phyloP scores from a whole-genome alignment of 92 coral and sea anemone species.

The Paragorgia papillata region DNA sequence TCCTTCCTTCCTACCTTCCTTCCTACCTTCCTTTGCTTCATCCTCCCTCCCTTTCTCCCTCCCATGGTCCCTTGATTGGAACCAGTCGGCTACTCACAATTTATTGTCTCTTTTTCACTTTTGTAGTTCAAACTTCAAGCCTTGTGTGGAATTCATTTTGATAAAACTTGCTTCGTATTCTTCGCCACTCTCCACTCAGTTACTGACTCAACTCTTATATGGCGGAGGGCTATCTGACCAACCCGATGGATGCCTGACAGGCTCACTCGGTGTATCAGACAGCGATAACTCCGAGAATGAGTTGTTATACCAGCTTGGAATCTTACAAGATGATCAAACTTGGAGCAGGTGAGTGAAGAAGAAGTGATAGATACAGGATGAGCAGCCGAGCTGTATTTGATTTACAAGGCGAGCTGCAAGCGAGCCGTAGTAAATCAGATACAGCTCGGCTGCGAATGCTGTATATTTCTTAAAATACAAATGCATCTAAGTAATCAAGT shows the following conservation, averaged over 20 bases:
- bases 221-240: conserved; percentile 38
- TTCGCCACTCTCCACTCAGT: conserved; percentile 67
- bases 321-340: conserved; percentile 61
- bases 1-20: too few relatives aligned
- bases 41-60: too few relatives aligned
- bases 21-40: too few relatives aligned
- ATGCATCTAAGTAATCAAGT: too few relatives aligned
- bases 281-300: conserved; percentile 62
- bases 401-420: too few relatives aligned
- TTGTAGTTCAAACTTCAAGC: conserved; percentile 64
- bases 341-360: conserved; percentile 50
- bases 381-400: too few relatives aligned
- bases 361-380: background rate
- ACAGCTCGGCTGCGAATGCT: too few relatives aligned
- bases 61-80: too few relatives aligned
- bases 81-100: too few relatives aligned
- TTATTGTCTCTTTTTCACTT: background rate
- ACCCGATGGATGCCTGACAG: conserved; percentile 43
- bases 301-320: conserved; percentile 85
- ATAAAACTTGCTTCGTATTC: conserved; percentile 75
- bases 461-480: too few relatives aligned
- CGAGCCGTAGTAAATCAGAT: too few relatives aligned
- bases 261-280: conserved; percentile 46
- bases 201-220: conserved; percentile 69
- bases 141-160: conserved; percentile 84